These are phyloP conservation scores for Carapus acus DNA, from an alignment of 2,797 vertebrate genomes.

Conservation along the genomic window DNA sequence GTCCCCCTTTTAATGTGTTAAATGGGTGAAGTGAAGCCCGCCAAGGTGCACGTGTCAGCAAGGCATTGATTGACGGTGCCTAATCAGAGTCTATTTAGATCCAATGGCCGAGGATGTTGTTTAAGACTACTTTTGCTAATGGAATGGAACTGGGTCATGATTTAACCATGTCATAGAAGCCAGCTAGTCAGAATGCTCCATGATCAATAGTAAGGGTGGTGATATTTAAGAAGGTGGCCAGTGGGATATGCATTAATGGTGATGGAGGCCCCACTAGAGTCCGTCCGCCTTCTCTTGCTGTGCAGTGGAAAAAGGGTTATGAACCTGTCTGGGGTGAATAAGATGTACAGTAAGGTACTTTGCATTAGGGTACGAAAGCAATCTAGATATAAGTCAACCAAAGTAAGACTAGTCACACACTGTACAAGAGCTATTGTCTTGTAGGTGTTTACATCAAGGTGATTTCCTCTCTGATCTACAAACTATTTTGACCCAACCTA, in stretches of 20 bases:
- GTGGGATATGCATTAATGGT: slow-evolving; percentile 68
- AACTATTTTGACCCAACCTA: too few relatives aligned
- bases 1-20: slow-evolving; percentile 53
- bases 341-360: not conserved
- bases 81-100: slow-evolving; percentile 60
- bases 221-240: slow-evolving; percentile 61
- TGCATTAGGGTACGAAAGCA: too few relatives aligned
- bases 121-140: slow-evolving; percentile 67
- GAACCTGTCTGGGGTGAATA: slow-evolving; percentile 25
- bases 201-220: slow-evolving; percentile 65
- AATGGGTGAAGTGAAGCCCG: slow-evolving; percentile 48
- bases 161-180: slow-evolving; percentile 66
- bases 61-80: slow-evolving; percentile 52
- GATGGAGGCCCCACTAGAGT: slow-evolving; percentile 38
- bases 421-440: too few relatives aligned
- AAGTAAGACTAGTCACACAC: too few relatives aligned
- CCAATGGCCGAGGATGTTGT: slow-evolving; percentile 40
- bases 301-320: slow-evolving; percentile 23
- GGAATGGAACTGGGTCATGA: slow-evolving; percentile 66
- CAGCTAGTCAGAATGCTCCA: slow-evolving; percentile 60
- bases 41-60: slow-evolving; percentile 52
- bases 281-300: not conserved
- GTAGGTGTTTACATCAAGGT: too few relatives aligned
- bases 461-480: too few relatives aligned
- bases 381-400: not conserved